These are phyloP conservation scores for Crossocerus cetratus DNA, from an alignment of 2,888 invertebrate genomes.

Conservation along the genomic window DNA sequence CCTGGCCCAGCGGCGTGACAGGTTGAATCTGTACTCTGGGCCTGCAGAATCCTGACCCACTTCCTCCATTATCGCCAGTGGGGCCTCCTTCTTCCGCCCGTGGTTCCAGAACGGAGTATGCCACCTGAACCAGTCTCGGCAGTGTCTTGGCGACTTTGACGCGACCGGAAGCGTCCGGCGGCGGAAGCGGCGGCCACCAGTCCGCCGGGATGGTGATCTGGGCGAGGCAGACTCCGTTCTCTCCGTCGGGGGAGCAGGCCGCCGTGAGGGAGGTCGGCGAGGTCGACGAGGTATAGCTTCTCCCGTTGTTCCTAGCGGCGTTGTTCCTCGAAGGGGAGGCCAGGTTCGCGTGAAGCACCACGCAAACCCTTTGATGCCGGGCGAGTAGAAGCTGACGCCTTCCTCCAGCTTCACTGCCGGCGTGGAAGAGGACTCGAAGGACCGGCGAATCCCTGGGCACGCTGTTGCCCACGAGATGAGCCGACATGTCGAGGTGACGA, in stretches of 20 bases:
- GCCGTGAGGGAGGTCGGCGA: conserved; percentile 82
- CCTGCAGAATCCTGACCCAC: conserved; percentile 78
- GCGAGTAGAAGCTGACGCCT: conserved; percentile 82
- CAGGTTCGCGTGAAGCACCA: conserved; percentile 86
- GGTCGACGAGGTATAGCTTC: conserved; percentile 40
- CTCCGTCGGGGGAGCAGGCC: conserved; percentile 95
- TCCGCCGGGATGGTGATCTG: conserved; percentile 90
- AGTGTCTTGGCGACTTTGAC: conserved; percentile 80
- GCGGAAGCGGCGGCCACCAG: conserved; percentile 91
- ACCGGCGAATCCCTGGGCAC: conserved; percentile 94
- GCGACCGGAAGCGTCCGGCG: conserved; percentile 79
- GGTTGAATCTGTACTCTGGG: conserved; percentile 85
- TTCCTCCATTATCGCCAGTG: conserved; percentile 30
- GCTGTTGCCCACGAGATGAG: conserved; percentile 92
- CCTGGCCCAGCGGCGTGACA: conserved; percentile 79
- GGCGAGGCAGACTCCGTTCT: conserved; percentile 94
- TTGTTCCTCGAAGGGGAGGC: conserved; percentile 76
- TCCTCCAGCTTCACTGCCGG: conserved; percentile 90
- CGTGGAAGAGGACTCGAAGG: conserved; percentile 94
- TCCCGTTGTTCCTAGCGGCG: conserved; percentile 62
- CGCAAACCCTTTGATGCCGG: conserved; percentile 87
- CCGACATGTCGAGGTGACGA: conserved; percentile 92
- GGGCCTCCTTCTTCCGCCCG: conserved; percentile 80
- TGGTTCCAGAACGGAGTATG: conserved; percentile 93
- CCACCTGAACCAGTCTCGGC: conserved; percentile 87